These are phyloP conservation scores for Prinia subflava DNA, from an alignment of 2,113 vertebrate genomes.

Conservation along the genomic window DNA sequence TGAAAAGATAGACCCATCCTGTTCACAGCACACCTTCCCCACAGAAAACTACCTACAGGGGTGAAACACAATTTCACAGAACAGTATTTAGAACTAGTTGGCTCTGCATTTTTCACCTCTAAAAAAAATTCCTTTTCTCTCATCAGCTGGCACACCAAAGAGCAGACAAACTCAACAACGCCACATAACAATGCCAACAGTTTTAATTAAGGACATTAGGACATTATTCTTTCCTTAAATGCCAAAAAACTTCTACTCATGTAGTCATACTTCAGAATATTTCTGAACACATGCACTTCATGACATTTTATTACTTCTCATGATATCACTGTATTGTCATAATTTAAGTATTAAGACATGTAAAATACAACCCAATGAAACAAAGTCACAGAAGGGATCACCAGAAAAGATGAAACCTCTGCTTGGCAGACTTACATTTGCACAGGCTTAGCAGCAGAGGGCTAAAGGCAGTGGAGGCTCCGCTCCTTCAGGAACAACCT, in stretches of 20 bases:
- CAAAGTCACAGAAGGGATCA: neutral
- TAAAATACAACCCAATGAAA: neutral
- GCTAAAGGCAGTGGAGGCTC: neutral
- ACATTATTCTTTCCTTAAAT: neutral
- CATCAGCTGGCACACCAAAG: neutral
- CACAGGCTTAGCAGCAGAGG: neutral
- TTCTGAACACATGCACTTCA: neutral
- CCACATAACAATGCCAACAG: neutral
- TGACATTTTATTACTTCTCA: neutral
- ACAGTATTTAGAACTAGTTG: neutral
- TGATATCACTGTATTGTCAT: neutral
- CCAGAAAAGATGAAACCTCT: neutral
- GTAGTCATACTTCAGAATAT: neutral
- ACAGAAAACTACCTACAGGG: neutral
- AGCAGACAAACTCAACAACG: neutral
- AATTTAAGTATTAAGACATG: neutral
- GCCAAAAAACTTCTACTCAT: neutral
- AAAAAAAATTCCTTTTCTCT: neutral
- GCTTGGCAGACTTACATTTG: neutral
- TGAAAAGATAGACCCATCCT: conserved; percentile 16
- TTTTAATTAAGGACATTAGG: neutral
- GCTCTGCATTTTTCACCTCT: neutral
- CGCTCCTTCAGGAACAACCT: neutral
- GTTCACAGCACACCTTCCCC: conserved; percentile 12
- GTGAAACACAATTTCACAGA: neutral